phyloP scores from a whole-genome alignment of 2,113 vertebrate species.

The Climacteris rufus region DNA sequence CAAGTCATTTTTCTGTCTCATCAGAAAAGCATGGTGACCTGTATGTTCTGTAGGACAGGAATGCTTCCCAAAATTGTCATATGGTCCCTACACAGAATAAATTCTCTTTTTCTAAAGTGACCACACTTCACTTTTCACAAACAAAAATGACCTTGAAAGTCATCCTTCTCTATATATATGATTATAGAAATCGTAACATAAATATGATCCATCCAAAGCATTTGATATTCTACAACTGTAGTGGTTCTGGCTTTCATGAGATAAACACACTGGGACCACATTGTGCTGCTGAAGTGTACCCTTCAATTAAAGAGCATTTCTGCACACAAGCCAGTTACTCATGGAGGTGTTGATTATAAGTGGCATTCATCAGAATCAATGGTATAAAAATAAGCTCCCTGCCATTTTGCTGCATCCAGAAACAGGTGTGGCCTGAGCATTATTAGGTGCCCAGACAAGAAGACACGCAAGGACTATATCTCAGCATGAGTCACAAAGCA shows the following conservation, averaged over 20 bases:
- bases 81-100: neutral
- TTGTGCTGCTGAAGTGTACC: neutral
- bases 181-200: neutral
- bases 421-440: conserved; percentile 42
- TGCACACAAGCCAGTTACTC: conserved; percentile 36
- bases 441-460: conserved; percentile 39
- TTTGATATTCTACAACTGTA: neutral
- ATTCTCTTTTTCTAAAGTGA: neutral
- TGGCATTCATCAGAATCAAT: conserved; percentile 31
- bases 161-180: neutral
- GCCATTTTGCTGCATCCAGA: conserved; percentile 34
- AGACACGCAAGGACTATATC: neutral
- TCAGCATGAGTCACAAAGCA: conserved; percentile 47
- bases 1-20: conserved; percentile 26
- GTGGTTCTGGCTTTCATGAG: conserved; percentile 1
- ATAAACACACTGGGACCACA: neutral
- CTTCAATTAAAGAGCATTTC: conserved; percentile 54
- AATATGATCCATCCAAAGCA: neutral
- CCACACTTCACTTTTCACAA: neutral
- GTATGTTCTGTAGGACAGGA: neutral
- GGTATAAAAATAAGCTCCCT: conserved; percentile 50
- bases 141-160: neutral
- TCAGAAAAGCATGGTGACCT: conserved; percentile 21
- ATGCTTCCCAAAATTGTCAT: conserved; percentile 12
- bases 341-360: conserved; percentile 47